Percentiles rank a stretch among this genome's conserved stretches.
Evolutionary conservation across 53 echinoderm and acorn worm genomes (phyloP).

Genomic region (Echinarachnius parma): DNA sequence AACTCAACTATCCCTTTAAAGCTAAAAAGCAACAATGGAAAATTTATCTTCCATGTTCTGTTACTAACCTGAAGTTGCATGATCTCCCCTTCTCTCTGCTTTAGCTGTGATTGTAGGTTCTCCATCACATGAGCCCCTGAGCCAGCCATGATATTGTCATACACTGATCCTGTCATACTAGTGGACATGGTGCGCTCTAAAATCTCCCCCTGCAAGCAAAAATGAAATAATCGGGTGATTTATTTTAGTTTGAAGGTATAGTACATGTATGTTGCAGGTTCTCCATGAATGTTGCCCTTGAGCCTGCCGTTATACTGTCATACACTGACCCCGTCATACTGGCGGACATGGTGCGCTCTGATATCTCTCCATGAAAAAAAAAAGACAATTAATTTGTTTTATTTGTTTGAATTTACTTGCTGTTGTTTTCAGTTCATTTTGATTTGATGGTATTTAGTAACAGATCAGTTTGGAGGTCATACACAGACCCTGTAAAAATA

Average conservation of each 20-base stretch:
- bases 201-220: conserved; percentile 94
- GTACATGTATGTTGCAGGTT: too few species aligned
- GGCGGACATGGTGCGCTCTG: conserved; percentile 89
- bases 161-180: conserved; percentile 62
- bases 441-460: too few species aligned
- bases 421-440: too few species aligned
- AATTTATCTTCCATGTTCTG: too few species aligned
- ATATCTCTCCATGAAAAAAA: conserved; percentile 70
- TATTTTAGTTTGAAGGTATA: too few species aligned
- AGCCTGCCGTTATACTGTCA: conserved; percentile 77
- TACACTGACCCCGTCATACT: conserved; percentile 67
- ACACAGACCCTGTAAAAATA: too few species aligned
- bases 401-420: too few species aligned
- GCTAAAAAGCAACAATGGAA: too few species aligned
- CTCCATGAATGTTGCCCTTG: conserved; percentile 82
- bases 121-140: conserved; percentile 86
- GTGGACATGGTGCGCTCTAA: conserved; percentile 91
- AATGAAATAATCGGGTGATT: too few species aligned
- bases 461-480: too few species aligned
- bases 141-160: conserved; percentile 77
- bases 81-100: conserved; percentile 93
- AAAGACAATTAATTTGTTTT: too few species aligned
- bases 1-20: too few species aligned
- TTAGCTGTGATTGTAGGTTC: conserved; percentile 89
- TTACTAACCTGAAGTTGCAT: conserved; percentile 83